Percentiles rank a stretch among this genome's conserved stretches.
phyloP scores from a whole-genome alignment of 2,797 vertebrate species.

The Mormyrus hasselquistii region DNA sequence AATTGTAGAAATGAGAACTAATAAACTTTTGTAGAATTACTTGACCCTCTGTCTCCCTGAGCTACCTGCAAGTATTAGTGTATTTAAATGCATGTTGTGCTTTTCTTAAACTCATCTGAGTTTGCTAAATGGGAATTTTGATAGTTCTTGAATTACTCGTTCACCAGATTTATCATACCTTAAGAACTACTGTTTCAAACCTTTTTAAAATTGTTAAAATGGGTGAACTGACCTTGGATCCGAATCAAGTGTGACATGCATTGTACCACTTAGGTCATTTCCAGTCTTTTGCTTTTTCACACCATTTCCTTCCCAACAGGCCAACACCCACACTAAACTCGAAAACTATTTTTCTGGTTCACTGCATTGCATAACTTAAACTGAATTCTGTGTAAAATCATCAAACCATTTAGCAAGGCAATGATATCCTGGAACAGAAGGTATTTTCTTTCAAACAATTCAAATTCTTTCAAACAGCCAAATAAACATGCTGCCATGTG shows the following conservation, averaged over 20 bases:
- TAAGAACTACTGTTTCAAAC: neutral
- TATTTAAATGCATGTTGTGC: neutral
- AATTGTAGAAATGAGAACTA: constrained; percentile 13
- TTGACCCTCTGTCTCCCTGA: neutral
- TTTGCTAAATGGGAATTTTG: neutral
- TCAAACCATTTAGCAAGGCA: neutral
- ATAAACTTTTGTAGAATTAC: constrained; percentile 22
- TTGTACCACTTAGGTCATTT: neutral
- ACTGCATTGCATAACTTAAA: neutral
- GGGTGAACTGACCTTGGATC: neutral
- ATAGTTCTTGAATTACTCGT: neutral
- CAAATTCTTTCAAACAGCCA: neutral
- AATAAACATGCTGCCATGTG: neutral
- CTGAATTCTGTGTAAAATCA: neutral
- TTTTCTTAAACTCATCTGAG: neutral
- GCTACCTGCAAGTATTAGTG: neutral
- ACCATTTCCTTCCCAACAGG: neutral
- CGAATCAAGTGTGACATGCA: neutral
- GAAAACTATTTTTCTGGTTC: neutral
- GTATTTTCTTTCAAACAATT: neutral
- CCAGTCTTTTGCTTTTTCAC: neutral
- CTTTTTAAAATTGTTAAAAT: neutral
- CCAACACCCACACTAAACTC: neutral
- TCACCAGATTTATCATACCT: neutral
- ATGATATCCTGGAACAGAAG: neutral